phyloP scores from a whole-genome alignment of 2,797 vertebrate species.

The Orientallactaga sibirica region DNA sequence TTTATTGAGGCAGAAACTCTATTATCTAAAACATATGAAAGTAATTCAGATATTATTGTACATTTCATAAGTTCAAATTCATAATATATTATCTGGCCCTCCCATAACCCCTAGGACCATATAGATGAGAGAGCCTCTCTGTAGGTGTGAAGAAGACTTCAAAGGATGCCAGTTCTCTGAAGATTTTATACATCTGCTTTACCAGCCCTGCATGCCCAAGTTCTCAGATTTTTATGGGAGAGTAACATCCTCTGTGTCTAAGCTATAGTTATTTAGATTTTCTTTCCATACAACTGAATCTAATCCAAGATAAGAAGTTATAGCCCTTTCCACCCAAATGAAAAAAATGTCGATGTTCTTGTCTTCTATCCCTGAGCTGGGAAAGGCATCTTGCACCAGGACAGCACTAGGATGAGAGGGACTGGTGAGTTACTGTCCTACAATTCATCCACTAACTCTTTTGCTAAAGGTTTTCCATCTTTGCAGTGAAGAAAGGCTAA shows the following conservation, averaged over 20 bases:
- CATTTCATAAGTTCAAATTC: constrained; percentile 51
- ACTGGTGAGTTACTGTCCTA: not conserved
- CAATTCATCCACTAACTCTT: not conserved
- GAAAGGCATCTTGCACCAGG: not conserved
- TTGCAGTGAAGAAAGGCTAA: not conserved
- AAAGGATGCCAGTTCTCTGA: constrained; percentile 25
- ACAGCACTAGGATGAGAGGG: too few species aligned
- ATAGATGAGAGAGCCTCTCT: not conserved
- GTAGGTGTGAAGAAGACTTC: constrained; percentile 31
- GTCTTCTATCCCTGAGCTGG: not conserved
- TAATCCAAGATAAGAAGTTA: constrained; percentile 50
- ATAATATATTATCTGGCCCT: not conserved
- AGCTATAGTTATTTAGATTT: constrained; percentile 48
- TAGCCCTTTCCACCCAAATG: too few species aligned
- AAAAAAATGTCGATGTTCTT: not conserved
- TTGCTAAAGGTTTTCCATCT: not conserved
- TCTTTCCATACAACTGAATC: constrained; percentile 39
- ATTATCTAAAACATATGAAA: constrained; percentile 28
- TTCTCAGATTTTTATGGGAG: constrained; percentile 51
- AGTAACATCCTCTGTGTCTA: constrained; percentile 50
- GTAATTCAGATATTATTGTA: constrained; percentile 51
- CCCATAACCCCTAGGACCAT: not conserved
- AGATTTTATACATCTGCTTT: constrained; percentile 58
- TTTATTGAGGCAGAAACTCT: constrained; percentile 30
- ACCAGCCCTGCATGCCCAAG: constrained; percentile 1